phyloP scores from a whole-genome alignment of 2,888 invertebrate species.

The Cheilosia soror region DNA sequence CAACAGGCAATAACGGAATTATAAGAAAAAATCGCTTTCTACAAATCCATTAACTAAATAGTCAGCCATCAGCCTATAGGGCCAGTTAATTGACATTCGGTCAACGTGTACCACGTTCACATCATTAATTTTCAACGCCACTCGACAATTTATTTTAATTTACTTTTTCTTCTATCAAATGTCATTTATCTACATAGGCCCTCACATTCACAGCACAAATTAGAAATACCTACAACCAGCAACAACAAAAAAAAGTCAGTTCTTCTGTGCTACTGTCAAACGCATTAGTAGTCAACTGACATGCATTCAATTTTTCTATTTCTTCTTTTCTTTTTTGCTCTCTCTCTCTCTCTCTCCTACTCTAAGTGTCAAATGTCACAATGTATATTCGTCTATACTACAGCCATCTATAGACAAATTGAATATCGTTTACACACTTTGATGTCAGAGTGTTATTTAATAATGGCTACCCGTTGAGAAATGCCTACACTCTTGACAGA shows the following conservation, averaged over 20 bases:
- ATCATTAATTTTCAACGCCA: conserved; percentile 73
- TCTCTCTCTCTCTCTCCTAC: background rate
- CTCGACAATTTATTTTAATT: conserved; percentile 73
- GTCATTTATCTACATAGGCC: conserved; percentile 58
- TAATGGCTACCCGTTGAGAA: conserved; percentile 55
- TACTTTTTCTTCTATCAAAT: conserved; percentile 56
- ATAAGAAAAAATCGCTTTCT: conserved; percentile 38
- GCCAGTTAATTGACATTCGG: conserved; percentile 69
- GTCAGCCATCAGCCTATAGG: conserved; percentile 9
- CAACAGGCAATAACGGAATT: background rate
- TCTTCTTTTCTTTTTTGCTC: background rate
- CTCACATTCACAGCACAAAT: conserved; percentile 30
- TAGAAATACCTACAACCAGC: conserved; percentile 3
- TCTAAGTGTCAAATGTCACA: conserved; percentile 63
- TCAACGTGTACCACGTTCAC: conserved; percentile 70
- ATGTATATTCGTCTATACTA: background rate
- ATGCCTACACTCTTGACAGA: conserved; percentile 35
- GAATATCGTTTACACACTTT: conserved; percentile 68
- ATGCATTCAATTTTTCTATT: conserved; percentile 43
- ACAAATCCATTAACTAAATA: conserved; percentile 42
- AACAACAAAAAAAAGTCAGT: background rate
- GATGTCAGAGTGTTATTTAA: conserved; percentile 51
- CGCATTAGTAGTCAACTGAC: conserved; percentile 60
- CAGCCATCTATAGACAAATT: conserved; percentile 39
- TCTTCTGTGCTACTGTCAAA: conserved; percentile 38